Evolutionary conservation across 2,113 vertebrate genomes (phyloP).

Genomic region (Pteropus alecto): DNA sequence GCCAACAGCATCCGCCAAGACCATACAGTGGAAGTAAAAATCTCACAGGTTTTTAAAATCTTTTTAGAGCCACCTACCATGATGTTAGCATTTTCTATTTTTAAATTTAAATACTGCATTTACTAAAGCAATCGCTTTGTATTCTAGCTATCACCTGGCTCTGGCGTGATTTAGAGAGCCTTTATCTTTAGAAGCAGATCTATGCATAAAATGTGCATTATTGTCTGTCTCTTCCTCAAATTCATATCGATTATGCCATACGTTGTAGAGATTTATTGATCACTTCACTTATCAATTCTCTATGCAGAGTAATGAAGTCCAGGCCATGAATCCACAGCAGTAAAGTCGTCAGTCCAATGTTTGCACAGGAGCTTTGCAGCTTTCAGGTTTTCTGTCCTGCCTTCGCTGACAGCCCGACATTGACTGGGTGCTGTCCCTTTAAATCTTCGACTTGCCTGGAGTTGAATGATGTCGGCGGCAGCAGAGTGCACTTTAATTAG

Average conservation of each 20-base stretch:
- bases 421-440: constrained; percentile 38
- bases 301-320: constrained; percentile 61
- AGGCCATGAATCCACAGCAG: constrained; percentile 62
- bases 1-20: not conserved
- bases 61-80: not conserved
- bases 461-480: constrained; percentile 53
- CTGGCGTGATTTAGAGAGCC: constrained; percentile 33
- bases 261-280: constrained; percentile 48
- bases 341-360: constrained; percentile 45
- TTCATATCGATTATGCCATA: constrained; percentile 44
- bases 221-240: constrained; percentile 57
- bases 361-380: not conserved
- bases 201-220: constrained; percentile 58
- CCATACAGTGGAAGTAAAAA: not conserved
- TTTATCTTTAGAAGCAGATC: constrained; percentile 45
- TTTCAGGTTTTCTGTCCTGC: not conserved
- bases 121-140: not conserved
- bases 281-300: constrained; percentile 67
- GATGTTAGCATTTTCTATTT: not conserved
- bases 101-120: not conserved
- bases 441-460: constrained; percentile 57
- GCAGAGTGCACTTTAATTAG: constrained; percentile 79
- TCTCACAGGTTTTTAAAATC: not conserved
- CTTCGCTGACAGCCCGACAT: not conserved
- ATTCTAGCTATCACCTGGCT: not conserved